These are phyloP conservation scores for Calameuta idolon DNA, from an alignment of 2,888 invertebrate genomes.

Conservation along the genomic window DNA sequence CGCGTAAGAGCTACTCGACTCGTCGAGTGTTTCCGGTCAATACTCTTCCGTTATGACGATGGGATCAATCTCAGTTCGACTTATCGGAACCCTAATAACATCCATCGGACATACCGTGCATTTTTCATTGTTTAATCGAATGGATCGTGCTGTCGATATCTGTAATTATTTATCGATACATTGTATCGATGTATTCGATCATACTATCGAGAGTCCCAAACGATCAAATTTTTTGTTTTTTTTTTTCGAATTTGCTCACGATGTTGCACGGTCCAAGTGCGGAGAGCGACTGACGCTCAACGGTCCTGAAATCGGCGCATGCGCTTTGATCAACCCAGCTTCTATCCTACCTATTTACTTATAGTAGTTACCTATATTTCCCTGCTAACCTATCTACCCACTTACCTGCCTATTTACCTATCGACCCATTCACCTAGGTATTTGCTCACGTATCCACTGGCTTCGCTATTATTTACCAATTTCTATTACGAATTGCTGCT, in stretches of 20 bases:
- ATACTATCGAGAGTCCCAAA: neutral
- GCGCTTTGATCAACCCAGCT: slow-evolving; percentile 33
- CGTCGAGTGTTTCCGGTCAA: neutral
- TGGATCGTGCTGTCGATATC: neutral
- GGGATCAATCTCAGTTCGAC: neutral
- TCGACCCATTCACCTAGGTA: neutral
- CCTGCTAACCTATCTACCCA: neutral
- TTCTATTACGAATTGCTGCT: neutral
- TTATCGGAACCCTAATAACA: neutral
- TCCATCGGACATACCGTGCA: neutral
- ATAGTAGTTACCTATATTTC: neutral
- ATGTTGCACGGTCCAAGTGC: slow-evolving; percentile 48
- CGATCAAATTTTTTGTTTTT: neutral
- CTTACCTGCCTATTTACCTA: neutral
- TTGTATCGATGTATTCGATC: neutral
- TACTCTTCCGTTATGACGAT: neutral
- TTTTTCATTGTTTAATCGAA: neutral
- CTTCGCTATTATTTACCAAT: neutral
- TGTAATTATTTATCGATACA: neutral
- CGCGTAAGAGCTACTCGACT: neutral
- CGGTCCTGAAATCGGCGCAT: slow-evolving; percentile 46
- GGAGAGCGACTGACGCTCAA: slow-evolving; percentile 46
- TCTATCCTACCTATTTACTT: neutral
- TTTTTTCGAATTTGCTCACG: slow-evolving; percentile 15
- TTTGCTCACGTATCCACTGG: neutral